These are phyloP conservation scores for Drosophila demipolita DNA, from an alignment of 2,888 invertebrate genomes.

Conservation along the genomic window DNA sequence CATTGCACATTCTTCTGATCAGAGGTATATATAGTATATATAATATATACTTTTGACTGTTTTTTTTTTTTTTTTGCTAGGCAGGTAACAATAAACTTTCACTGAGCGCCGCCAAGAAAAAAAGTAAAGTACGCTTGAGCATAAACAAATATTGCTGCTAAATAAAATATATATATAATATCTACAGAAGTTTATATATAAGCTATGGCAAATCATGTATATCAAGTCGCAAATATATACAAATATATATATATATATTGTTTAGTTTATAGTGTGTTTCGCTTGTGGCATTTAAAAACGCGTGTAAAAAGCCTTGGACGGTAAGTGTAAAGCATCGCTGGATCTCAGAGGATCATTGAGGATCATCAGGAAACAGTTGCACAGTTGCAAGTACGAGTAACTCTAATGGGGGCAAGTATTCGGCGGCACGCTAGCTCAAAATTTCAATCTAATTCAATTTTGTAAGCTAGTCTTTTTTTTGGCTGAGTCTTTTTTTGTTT, in stretches of 20 bases:
- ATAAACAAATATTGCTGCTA: slow-evolving; percentile 26
- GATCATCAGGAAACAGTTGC: slow-evolving; percentile 37
- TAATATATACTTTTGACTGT: slow-evolving; percentile 16
- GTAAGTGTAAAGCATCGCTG: slow-evolving; percentile 61
- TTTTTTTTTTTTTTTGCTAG: slow-evolving; percentile 39
- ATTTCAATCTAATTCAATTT: slow-evolving; percentile 20
- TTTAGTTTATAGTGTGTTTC: slow-evolving; percentile 36
- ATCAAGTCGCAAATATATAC: slow-evolving; percentile 59
- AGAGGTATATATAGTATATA: slow-evolving; percentile 8
- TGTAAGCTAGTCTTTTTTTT: slow-evolving; percentile 47
- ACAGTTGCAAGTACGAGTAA: slow-evolving; percentile 25
- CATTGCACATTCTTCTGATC: slow-evolving; percentile 47
- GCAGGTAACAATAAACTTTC: slow-evolving; percentile 54
- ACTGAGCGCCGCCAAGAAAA: slow-evolving; percentile 35
- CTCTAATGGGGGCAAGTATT: slow-evolving; percentile 50
- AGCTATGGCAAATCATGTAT: slow-evolving; percentile 65
- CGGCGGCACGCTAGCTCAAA: slow-evolving; percentile 41
- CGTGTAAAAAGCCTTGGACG: slow-evolving; percentile 62
- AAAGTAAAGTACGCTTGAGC: slow-evolving; percentile 17
- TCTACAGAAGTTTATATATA: slow-evolving; percentile 22
- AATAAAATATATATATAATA: slow-evolving; percentile 6
- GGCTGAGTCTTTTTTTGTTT: slow-evolving; percentile 46
- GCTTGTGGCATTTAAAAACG: slow-evolving; percentile 32
- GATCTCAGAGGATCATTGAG: slow-evolving; percentile 1
- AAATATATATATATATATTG: slow-evolving; percentile 34